Evolutionary conservation across 1,140 invertebrate genomes (phyloP), one percentile per base, ranked within the genome.

Genomic region (Coptotermes formosanus): DNA sequence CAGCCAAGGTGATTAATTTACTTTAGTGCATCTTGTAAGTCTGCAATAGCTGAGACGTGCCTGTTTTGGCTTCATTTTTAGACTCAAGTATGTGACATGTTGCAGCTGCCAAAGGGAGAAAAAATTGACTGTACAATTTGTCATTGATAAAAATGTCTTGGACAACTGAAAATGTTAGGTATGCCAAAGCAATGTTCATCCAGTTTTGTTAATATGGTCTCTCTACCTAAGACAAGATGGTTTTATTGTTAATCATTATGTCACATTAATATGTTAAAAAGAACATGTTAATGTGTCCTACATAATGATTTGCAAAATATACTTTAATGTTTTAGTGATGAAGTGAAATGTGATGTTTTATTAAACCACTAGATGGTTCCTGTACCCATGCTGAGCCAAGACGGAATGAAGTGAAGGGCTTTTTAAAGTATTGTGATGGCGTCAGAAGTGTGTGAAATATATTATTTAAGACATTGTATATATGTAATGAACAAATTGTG

Each of bases 1-100:
- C 64, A 75, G 64, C 64, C 64, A 75, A 75, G n/a, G 64, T 75
- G 64, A 30, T n/a, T 25, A n/a, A 75, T n/a, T 75, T 75, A 75
- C 64, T 75, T 64, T 30, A 75, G 25, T 75, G 52, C 52, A 55
- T 55, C 52, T 55, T 55, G 14, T 19, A 55, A 55, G 52, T 55
- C 52, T 55, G 52, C 19, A 21, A 55, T 16, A 55, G 52, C 1
- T 55, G 14, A 55, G 14, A 55, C 52, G 1, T 21, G 48, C 16
- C 48, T 12, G 16, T 48, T 48, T 48, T 12, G 14, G 52, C 52
- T 19, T 55, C 52, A 55, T 55, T 55, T 55, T 16, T 12, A 55
- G 52, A 55, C 52, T 55, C 3, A 21, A 55, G 52, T 55, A 55
- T 55, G 52, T 55, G 19, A 16, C 14, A 21, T 55, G 52, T 55